These are phyloP conservation scores for Catalaphyllia jardinei DNA, from an alignment of 64 coral and sea anemone genomes.

Conservation along the genomic window DNA sequence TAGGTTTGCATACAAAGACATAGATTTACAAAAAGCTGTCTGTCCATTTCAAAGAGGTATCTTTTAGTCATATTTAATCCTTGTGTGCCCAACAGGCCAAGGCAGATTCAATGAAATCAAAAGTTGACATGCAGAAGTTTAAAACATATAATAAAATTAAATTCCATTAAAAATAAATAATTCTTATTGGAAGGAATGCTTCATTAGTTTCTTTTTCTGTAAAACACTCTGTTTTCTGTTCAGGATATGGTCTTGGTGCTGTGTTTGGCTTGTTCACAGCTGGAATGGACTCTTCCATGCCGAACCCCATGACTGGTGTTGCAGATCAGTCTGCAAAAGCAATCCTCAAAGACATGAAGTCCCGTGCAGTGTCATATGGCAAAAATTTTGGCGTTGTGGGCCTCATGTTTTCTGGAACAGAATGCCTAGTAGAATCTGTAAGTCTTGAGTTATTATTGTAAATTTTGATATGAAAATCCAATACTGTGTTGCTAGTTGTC, in stretches of 20 bases:
- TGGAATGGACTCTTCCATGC: slow-evolving; percentile 97
- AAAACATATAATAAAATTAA: background rate
- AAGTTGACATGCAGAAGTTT: too few species aligned
- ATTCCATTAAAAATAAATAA: background rate
- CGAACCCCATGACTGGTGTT: slow-evolving; percentile 76
- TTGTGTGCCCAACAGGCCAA: too few species aligned
- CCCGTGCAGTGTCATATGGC: slow-evolving; percentile 94
- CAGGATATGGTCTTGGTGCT: slow-evolving; percentile 94
- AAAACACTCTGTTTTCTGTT: background rate
- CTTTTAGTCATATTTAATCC: too few species aligned
- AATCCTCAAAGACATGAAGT: slow-evolving; percentile 80
- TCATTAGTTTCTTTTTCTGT: background rate
- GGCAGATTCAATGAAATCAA: too few species aligned
- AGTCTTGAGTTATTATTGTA: slow-evolving; percentile 15
- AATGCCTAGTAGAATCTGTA: slow-evolving; percentile 97
- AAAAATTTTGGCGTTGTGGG: slow-evolving; percentile 99
- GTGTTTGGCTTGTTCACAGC: slow-evolving; percentile 96
- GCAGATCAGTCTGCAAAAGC: slow-evolving; percentile 85
- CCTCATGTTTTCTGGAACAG: slow-evolving; percentile 99
- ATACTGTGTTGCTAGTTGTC: too few species aligned
- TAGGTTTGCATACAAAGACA: too few species aligned
- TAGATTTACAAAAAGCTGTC: too few species aligned
- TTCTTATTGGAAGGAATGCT: background rate
- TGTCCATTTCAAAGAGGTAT: too few species aligned
- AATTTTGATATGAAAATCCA: background rate